Conservation (phyloP, 2,797 vertebrate species). For the Bucorvus abyssinicus region DNA sequence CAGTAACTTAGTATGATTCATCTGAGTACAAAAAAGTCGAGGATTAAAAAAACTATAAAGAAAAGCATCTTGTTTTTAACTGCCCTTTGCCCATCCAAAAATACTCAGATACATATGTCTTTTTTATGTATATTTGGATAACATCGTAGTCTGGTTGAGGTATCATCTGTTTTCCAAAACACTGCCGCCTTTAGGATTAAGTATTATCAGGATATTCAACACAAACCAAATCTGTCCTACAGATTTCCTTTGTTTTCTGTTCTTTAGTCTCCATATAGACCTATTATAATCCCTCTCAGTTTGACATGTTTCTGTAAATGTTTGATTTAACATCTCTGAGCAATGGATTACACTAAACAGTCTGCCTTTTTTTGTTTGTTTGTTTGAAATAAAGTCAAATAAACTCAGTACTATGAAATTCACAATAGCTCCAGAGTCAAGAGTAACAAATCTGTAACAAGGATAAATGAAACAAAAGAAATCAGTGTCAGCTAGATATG, state of each 20-base stretch:
- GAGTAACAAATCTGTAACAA: neutral
- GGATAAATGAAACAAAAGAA: neutral
- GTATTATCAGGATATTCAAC: slow-evolving; percentile 15
- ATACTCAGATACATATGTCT: neutral
- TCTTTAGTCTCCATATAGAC: neutral
- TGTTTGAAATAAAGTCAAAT: neutral
- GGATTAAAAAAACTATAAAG: neutral
- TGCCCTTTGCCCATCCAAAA: neutral
- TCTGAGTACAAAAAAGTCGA: neutral
- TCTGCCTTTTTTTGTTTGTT: neutral
- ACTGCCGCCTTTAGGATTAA: slow-evolving; percentile 15
- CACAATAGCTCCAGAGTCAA: neutral
- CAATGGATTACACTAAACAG: neutral
- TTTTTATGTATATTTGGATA: slow-evolving; percentile 45
- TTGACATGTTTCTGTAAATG: neutral
- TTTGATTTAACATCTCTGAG: neutral
- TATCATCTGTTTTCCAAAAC: slow-evolving; percentile 58
- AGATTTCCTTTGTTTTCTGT: slow-evolving; percentile 11
- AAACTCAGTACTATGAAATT: neutral
- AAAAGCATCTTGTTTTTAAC: neutral
- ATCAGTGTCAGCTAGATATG: neutral
- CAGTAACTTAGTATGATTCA: neutral
- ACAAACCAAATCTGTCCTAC: slow-evolving; percentile 22
- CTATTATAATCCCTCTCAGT: neutral
- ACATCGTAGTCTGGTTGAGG: neutral